Conservation (phyloP, 2,113 vertebrate species). For the Proterorhinus semilunaris region DNA sequence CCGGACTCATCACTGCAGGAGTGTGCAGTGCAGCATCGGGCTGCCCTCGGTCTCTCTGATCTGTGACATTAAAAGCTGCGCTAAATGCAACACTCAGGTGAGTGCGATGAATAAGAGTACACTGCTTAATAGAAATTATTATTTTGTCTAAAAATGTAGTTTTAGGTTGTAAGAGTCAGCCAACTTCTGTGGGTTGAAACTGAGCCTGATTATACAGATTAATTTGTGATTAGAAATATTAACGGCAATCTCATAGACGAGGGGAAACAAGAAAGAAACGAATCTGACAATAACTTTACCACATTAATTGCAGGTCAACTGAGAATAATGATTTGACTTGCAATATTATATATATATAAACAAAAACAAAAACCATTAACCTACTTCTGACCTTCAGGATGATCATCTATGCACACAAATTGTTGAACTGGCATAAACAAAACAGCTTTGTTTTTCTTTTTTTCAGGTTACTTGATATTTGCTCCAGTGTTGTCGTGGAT, state of each 20-base stretch:
- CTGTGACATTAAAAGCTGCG: not conserved
- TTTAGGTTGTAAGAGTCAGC: no score
- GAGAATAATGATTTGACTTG: no score
- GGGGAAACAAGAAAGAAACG: no score
- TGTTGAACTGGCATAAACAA: not conserved
- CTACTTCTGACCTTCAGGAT: not conserved
- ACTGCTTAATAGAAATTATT: not conserved
- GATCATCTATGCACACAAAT: no score
- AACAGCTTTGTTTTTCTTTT: slow-evolving; percentile 5
- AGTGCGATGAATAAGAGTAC: not conserved
- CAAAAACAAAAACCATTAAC: no score
- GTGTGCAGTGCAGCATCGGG: slow-evolving; percentile 2
- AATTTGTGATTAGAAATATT: no score
- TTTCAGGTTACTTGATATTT: not conserved
- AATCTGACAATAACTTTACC: no score
- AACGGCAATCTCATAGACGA: no score
- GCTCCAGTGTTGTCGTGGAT: not conserved
- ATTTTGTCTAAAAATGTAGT: no score
- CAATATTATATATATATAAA: no score
- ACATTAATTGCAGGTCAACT: no score
- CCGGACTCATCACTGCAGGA: slow-evolving; percentile 44
- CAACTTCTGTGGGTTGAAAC: not conserved
- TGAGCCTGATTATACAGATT: not conserved
- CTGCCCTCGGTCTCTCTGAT: slow-evolving; percentile 12
- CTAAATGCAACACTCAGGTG: slow-evolving; percentile 32